A percentile compares a stretch with the other conserved stretches of the same genome.
Evolutionary conservation across 2,888 invertebrate species (phyloP).

Genomic region (Aproaerema taeniolella): DNA sequence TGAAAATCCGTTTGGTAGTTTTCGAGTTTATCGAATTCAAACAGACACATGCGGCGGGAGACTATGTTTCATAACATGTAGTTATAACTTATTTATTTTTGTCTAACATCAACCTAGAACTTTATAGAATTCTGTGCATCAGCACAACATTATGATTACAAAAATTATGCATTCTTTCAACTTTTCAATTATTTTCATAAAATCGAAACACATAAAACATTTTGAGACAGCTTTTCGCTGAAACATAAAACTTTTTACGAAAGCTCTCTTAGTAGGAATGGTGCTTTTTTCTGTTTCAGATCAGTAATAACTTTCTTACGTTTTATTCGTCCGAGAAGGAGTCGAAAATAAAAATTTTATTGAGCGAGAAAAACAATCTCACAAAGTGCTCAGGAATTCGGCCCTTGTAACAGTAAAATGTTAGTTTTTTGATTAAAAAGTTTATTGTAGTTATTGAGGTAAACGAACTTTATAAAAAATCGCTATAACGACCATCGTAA

Average conservation of each 20-base stretch:
- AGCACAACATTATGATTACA: not conserved
- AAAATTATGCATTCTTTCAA: constrained; percentile 4
- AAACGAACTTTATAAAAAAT: no score
- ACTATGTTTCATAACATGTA: no score
- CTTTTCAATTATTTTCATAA: constrained; percentile 1
- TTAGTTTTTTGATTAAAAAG: no score
- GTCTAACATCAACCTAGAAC: no score
- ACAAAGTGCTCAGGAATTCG: constrained; percentile 6
- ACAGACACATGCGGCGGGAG: no score
- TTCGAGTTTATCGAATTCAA: no score
- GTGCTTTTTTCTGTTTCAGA: constrained; percentile 13
- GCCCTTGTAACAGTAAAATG: no score
- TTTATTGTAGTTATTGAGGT: no score
- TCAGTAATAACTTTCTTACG: constrained; percentile 13
- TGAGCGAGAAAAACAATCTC: constrained; percentile 10
- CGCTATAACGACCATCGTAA: no score
- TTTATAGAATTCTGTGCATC: no score
- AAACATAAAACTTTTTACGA: constrained; percentile 15
- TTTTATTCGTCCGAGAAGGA: constrained; percentile 13
- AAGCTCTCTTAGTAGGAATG: constrained; percentile 20
- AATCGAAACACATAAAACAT: constrained; percentile 13
- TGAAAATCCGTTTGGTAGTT: no score
- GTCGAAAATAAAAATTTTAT: constrained; percentile 12
- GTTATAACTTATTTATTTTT: no score
- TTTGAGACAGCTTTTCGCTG: constrained; percentile 24